phyloP scores from a whole-genome alignment of 2,113 vertebrate genomes.

The Periophthalmus modestus region DNA sequence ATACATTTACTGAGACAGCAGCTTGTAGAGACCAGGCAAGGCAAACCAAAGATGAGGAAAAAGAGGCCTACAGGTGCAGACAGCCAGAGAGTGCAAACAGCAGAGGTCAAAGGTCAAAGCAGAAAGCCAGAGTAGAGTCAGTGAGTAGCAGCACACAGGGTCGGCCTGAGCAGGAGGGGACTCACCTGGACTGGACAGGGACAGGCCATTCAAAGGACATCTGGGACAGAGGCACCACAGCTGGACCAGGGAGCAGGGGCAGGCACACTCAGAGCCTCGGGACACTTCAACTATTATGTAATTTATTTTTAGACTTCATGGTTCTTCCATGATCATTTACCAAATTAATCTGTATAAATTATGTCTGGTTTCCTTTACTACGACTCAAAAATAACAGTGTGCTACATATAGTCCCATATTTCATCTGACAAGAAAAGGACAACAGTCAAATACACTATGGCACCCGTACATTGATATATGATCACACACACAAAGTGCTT shows the following conservation, averaged over 20 bases:
- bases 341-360: not conserved
- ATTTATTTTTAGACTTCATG: constrained; percentile 24
- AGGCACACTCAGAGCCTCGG: constrained; percentile 69
- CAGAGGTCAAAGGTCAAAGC: constrained; percentile 23
- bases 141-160: constrained; percentile 56
- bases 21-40: constrained; percentile 53
- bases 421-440: constrained; percentile 16
- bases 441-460: constrained; percentile 42
- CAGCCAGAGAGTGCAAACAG: constrained; percentile 52
- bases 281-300: constrained; percentile 35
- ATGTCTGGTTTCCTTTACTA: not conserved
- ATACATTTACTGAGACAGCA: constrained; percentile 51
- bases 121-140: constrained; percentile 55
- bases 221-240: constrained; percentile 73
- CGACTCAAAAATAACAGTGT: constrained; percentile 13
- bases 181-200: constrained; percentile 78
- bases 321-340: not conserved
- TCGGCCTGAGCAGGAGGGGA: constrained; percentile 58
- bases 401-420: constrained; percentile 7
- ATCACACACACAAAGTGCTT: constrained; percentile 28
- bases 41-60: constrained; percentile 46
- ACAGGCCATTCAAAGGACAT: constrained; percentile 73
- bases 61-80: constrained; percentile 48
- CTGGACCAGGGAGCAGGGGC: constrained; percentile 63
- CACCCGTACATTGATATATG: constrained; percentile 43